Base-by-base conservation (phyloP, 2,888 invertebrate species). In the Chymomyza procnemis region DNA sequence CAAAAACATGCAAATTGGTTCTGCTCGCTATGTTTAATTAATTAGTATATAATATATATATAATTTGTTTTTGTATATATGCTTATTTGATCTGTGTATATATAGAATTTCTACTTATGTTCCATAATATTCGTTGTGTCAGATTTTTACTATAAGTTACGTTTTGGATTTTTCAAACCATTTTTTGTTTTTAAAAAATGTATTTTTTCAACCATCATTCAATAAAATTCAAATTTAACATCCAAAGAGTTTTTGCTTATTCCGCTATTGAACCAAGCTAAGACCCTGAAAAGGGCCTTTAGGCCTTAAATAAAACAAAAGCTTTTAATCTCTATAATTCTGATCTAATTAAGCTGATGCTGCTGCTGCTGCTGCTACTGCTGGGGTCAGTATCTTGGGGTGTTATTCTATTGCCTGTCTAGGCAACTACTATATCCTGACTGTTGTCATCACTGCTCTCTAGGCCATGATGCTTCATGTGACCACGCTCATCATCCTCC, bases 101-200 rank as follows among this genome's bases (percentile, higher is more conserved):
- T 87, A 88, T 88, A 89, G 84, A 90, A 89, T 90, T 90, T 90
- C 89, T 90, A 90, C 90, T 90, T 88, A 89, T 90, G 90, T 90
- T 90, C 90, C 90, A 89, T 90, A 90, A 90, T 90, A 91, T 91
- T 91, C 90, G 90, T 91, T 91, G 90, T 90, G 90, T 90, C 89
- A 88, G 90, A 90, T 89, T 88, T 88, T 89, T 88, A 87, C 87
- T 89, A 87, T 87, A 88, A 86, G 87, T 88, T 83, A 86, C 79
- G 75, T 83, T 85, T 88, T 85, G 81, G 82, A 79, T 82, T 85
- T 79, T 68, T 66, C 76, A 78, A 82, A 80, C 79, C 75, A 84
- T 86, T 75, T 83, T 75, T 74, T 61, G 47, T 56, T 26, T 58
- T 55, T 50, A 26, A 26, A 26, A 26, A 26, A 26, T 26, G 64